phyloP scores from a whole-genome alignment of 2,797 vertebrate species.

The Gymnothorax reevesii region DNA sequence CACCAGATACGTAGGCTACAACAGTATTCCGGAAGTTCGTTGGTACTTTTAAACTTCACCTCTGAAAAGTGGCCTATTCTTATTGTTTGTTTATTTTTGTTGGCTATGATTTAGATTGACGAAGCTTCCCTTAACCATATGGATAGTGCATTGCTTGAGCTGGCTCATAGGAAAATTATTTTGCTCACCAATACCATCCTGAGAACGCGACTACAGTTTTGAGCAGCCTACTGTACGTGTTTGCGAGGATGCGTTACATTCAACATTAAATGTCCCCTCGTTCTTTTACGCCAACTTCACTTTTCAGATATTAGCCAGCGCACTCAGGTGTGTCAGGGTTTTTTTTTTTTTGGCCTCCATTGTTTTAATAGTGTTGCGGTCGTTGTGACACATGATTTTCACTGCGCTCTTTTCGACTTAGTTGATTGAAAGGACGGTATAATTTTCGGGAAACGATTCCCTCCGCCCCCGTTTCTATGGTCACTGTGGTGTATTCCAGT shows the following conservation, averaged over 20 bases:
- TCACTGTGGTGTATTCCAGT: not conserved
- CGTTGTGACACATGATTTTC: not conserved
- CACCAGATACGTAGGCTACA: not conserved
- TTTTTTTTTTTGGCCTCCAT: not conserved
- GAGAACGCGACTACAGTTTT: not conserved
- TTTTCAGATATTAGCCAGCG: not conserved
- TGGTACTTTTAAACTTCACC: not conserved
- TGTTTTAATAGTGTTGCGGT: not conserved
- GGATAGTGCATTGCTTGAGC: not conserved
- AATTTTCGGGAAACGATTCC: not conserved
- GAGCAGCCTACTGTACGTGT: not conserved
- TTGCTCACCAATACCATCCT: not conserved
- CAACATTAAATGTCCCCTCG: not conserved
- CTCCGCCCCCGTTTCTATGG: not conserved
- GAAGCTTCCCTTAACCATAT: not conserved
- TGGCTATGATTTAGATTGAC: not conserved
- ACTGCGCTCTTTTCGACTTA: not conserved
- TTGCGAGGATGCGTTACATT: not conserved
- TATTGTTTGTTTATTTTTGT: not conserved
- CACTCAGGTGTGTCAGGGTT: not conserved
- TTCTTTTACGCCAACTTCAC: not conserved
- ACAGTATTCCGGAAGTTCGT: conserved; percentile 3
- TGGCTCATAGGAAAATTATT: not conserved
- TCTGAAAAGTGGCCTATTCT: not conserved
- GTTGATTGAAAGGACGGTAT: not conserved